Evolutionary conservation across 2,113 vertebrate genomes (phyloP), one percentile per base, ranked within the genome.

Genomic region (Neomonachus schauinslandi): DNA sequence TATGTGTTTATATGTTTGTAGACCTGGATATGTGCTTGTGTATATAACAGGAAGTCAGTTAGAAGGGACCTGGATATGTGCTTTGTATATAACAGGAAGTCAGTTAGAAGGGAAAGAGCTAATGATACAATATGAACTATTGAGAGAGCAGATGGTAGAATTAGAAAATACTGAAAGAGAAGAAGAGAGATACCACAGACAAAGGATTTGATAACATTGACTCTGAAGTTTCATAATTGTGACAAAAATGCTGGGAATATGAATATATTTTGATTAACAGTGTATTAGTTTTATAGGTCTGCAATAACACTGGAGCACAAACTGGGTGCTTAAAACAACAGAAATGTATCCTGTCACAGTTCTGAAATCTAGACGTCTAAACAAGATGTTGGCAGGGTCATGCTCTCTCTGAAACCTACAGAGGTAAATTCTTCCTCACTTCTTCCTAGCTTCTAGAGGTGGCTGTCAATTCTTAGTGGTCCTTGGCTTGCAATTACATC

Each of bases 181-280:
- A 93, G 12, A 82, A 65, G 24, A n/a, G 4, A 61, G 28, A 86
- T 39, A 18, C 28, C 11, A 1, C 84, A 82, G 36, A 79, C n/a
- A 83, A 55, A 24, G 33, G 10, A 82, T 76, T 57, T 49, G 28
- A 79, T 31, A n/a, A 74, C 11, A 80, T 4, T 59, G 46, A 36
- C 9, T 42, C 26, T 36, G n/a, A 89, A 74, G 51, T 51, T 55
- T 89, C 53, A 2, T 91, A 65, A 79, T 55, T 59, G 10, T 87
- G 71, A 84, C 36, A 92, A 15, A 74, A 80, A 71, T 53, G 4
- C 2, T n/a, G 42, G 39, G 63, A 59, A 42, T 76, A 72, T 51
- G 10, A 85, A 67, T 42, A 80, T 74, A 94, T 84, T 89, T 93
- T 92, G 24, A 92, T 71, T n/a, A 76, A 79, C 3, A 80, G 61